Conservation (phyloP, 2,888 invertebrate species). For the Pasiphila rectangulata region DNA sequence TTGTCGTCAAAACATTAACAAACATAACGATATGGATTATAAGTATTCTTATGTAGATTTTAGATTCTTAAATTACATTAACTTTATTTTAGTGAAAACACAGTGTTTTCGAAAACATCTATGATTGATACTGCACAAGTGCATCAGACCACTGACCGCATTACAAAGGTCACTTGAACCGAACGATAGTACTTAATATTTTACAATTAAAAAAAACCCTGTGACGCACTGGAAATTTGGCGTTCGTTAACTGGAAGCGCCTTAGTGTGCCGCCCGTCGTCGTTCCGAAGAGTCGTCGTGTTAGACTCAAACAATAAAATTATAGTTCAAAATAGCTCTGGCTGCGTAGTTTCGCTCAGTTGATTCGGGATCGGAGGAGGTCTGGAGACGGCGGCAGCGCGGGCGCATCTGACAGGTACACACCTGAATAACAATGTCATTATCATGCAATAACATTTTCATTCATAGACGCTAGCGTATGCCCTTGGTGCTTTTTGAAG, state of each 20-base stretch:
- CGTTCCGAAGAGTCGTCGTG: conserved; percentile 74
- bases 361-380: conserved; percentile 59
- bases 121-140: conserved; percentile 17
- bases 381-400: conserved; percentile 70
- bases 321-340: conserved; percentile 75
- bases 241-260: conserved; percentile 52
- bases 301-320: conserved; percentile 79
- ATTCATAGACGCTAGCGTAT: conserved; percentile 39
- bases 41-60: too few relatives aligned
- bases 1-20: too few relatives aligned
- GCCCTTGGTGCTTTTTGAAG: background rate
- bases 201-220: conserved; percentile 35
- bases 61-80: background rate
- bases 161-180: conserved; percentile 42
- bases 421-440: conserved; percentile 78
- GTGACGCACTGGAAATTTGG: conserved; percentile 46
- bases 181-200: conserved; percentile 38
- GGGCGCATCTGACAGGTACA: conserved; percentile 66
- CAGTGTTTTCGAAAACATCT: background rate
- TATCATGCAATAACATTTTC: conserved; percentile 68
- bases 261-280: conserved; percentile 69
- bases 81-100: background rate
- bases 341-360: conserved; percentile 48
- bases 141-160: conserved; percentile 25
- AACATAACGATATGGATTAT: too few relatives aligned